phyloP scores from a whole-genome alignment of 2,797 vertebrate species.

The Tapirus indicus region DNA sequence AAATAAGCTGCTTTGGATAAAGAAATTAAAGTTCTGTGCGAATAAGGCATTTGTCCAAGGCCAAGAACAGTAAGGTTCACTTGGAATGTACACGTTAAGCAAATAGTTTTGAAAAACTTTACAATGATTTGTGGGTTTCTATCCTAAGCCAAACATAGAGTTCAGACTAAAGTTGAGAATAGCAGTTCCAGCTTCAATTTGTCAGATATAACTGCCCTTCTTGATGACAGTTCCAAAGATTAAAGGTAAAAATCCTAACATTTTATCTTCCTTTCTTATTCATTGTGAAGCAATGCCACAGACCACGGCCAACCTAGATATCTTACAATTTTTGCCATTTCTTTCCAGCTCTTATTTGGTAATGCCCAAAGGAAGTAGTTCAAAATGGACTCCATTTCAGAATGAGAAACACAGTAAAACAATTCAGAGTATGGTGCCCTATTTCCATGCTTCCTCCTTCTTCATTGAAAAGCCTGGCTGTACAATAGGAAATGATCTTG shows the following conservation, averaged over 20 bases:
- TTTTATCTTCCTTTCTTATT: constrained; percentile 11
- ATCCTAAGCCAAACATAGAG: not conserved
- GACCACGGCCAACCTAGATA: not conserved
- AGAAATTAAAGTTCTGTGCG: not conserved
- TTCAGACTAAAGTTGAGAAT: not conserved
- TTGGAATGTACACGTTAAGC: not conserved
- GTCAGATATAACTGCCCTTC: not conserved
- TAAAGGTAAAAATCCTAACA: not conserved
- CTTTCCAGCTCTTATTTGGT: not conserved
- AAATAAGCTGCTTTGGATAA: not conserved
- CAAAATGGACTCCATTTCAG: not conserved
- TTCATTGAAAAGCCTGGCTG: not conserved
- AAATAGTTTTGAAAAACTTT: not conserved
- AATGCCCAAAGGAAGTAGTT: not conserved
- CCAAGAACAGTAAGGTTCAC: not conserved
- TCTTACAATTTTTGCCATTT: not conserved
- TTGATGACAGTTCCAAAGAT: not conserved
- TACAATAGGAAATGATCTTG: not conserved
- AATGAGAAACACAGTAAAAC: not conserved
- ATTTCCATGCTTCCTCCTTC: not conserved
- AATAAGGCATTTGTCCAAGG: not conserved
- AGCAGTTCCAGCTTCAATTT: not conserved
- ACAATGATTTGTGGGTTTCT: not conserved
- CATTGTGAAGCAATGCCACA: not conserved
- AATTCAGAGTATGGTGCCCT: not conserved